phyloP scores from a whole-genome alignment of 2,797 vertebrate species.

The Xenentodon cancila region DNA sequence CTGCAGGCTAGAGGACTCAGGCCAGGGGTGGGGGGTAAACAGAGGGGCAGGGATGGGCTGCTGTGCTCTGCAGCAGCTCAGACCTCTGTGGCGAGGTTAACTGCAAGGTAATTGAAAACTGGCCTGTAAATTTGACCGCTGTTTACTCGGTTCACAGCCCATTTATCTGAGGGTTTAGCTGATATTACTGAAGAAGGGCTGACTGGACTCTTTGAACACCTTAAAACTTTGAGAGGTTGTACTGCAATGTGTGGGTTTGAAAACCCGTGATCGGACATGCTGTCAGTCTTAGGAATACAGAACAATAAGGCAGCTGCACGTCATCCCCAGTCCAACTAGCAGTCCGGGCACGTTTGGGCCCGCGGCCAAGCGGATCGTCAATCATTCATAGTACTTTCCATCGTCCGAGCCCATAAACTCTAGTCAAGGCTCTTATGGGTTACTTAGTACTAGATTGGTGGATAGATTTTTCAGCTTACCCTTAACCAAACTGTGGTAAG shows the following conservation, averaged over 20 bases:
- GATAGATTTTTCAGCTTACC: too few relatives aligned
- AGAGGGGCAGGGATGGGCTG: conserved; percentile 44
- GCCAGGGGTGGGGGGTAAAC: background rate
- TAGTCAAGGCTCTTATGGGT: too few relatives aligned
- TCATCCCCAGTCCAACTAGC: background rate
- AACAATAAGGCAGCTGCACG: background rate
- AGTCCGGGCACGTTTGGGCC: too few relatives aligned
- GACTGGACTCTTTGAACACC: conserved; percentile 60
- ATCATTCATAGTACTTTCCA: too few relatives aligned
- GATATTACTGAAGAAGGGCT: conserved; percentile 71
- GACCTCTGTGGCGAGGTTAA: conserved; percentile 73
- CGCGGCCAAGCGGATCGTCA: too few relatives aligned
- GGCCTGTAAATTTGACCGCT: conserved; percentile 71
- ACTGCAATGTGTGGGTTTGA: conserved; percentile 36
- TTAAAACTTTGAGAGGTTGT: conserved; percentile 41
- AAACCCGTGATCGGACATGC: conserved; percentile 20
- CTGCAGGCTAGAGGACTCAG: background rate
- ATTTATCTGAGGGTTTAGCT: conserved; percentile 76
- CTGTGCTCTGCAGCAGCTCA: conserved; percentile 42
- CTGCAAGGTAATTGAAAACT: conserved; percentile 77
- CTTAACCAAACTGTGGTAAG: too few relatives aligned
- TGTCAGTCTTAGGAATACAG: background rate
- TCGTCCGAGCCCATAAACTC: too few relatives aligned
- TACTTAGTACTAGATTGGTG: too few relatives aligned
- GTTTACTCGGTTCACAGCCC: conserved; percentile 79